phyloP scores from a whole-genome alignment of 2,113 vertebrate genomes.

The Eolophus roseicapilla region DNA sequence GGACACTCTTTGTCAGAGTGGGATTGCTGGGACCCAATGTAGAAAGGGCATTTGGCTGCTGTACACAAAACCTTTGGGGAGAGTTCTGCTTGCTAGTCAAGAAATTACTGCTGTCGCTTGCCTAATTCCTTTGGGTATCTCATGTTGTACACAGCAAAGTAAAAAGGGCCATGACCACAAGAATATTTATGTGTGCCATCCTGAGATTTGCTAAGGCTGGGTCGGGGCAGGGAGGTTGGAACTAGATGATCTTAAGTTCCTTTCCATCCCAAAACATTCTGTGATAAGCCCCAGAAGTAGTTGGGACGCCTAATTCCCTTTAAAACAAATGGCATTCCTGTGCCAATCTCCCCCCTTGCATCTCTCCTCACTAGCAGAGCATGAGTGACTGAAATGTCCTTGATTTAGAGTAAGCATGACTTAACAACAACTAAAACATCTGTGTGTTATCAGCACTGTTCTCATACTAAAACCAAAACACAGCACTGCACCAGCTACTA shows the following conservation, averaged over 20 bases:
- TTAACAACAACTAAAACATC: background rate
- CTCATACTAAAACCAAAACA: background rate
- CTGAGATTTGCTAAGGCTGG: background rate
- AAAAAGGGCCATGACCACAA: background rate
- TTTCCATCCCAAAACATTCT: background rate
- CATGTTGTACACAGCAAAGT: background rate
- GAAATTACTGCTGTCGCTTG: background rate
- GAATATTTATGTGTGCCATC: background rate
- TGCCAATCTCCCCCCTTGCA: background rate
- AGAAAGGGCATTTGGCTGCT: background rate
- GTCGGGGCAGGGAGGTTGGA: background rate
- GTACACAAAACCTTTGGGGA: background rate
- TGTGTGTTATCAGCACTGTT: background rate
- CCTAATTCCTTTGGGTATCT: background rate
- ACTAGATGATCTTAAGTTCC: background rate
- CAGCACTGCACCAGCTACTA: background rate
- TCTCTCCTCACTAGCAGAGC: background rate
- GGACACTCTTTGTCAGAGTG: background rate
- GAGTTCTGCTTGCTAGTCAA: background rate
- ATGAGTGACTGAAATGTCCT: background rate
- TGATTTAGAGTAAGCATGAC: background rate
- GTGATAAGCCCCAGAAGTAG: background rate
- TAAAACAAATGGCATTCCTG: background rate
- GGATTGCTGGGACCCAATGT: background rate
- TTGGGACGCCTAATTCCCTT: background rate